Evolutionary conservation across 2,888 invertebrate genomes (phyloP), one percentile per base, ranked within the genome.

Genomic region (Hermaeophaga mercurialis): DNA sequence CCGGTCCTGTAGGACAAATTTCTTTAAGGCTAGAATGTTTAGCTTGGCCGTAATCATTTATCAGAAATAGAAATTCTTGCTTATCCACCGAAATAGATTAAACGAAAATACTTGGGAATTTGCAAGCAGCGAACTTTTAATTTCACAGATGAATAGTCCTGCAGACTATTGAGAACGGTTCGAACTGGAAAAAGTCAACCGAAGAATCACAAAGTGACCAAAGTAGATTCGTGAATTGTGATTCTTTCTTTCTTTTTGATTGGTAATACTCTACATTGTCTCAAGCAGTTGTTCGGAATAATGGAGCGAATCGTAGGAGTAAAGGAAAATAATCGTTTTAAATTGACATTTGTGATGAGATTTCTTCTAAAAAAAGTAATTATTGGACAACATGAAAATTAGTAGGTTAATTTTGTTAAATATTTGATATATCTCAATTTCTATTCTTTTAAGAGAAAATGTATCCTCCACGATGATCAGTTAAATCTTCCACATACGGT

Each of bases 121-220:
- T 52, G 43, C 43, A 44, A 52, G 24, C 43, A n/a, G 52, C 43
- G 43, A 17, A 52, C 52, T 52, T 52, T 52, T 52, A 52, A 52
- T 52, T 52, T 52, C 52, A 52, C 52, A 52, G 33, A 19, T 43
- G 52, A 52, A 43, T 52, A 17, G 43, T 22, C 24, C 15, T 15
- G 17, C 9, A 9, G 34, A 12, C 34, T 24, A 52, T 33, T 43
- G 43, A 43, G n/a, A 43, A 50, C 33, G 43, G 43, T 24, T 34
- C 19, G 52, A 52, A 44, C 44, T 33, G 33, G n/a, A 19, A 52
- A 43, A 50, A 50, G 43, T 52, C 52, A 34, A 43, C 43, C 43
- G 34, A 18, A 18, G 52, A 52, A 43, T 52, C 43, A 34, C 52
- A 24, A 52, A 52, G 43, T 52, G 43, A 50, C 43, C 50, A 50